Base-by-base conservation (phyloP, 1,140 invertebrate species). In the Lucilia sericata region DNA sequence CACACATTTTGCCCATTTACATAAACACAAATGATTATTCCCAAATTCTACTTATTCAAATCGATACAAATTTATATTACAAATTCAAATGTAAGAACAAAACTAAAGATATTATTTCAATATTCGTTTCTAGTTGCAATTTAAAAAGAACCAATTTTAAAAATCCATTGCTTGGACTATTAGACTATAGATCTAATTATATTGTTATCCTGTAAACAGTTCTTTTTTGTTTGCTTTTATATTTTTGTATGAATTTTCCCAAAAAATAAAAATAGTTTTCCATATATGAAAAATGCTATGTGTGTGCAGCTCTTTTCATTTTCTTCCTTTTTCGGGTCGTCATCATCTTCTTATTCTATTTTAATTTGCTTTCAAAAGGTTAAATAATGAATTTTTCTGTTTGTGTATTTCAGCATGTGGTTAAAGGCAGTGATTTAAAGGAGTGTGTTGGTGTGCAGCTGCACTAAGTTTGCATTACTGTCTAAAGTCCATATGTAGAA, bases 351-450 rank as follows among this genome's bases (percentile, higher is more conserved):
- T 7, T 42, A 42, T 42, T 42, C 65, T 70, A 21, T 12, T 21
- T 70, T n/a, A 70, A 19, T 70, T 70, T 70, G 10, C n/a, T 70
- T 70, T 21, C 65, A 70, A 70, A 60, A 70, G 65, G 65, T 70
- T 70, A 19, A 70, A 70, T 70, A 70, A 70, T 70, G 19, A 70
- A 70, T 70, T 70, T 70, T 70, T 12, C 5, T 60, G 51, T 60
- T 10, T 60, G 19, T 70, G n/a, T 25, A 70, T n/a, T 21, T 70
- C 19, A 25, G 4, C 65, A 70, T 21, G 21, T 21, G 65, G 65
- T 21, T 21, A 21, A 21, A 70, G 4, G 8, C 65, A 70, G 65
- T 19, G 65, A 0, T 21, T 21, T 25, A 25, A 70, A 70, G 7
- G 65, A 70, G 9, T 70, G 65, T 42, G 42, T n/a, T n/a, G n/a